Evolutionary conservation across 2,888 invertebrate genomes (phyloP).

Genomic region (Ceraclea dissimilis): DNA sequence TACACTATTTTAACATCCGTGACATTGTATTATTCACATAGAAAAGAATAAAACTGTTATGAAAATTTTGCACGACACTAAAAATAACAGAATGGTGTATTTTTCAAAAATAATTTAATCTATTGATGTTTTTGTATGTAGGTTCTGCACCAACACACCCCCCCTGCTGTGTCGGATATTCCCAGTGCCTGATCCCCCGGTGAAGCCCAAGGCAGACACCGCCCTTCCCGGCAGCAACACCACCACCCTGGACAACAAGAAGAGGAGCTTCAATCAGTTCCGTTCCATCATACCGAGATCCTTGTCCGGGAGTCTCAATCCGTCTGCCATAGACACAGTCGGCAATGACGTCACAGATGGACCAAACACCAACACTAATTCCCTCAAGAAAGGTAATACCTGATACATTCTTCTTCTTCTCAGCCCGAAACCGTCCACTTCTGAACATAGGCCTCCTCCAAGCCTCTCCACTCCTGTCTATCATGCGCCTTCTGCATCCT

Average conservation of each 20-base stretch:
- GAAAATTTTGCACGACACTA: too few relatives aligned
- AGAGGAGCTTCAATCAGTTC: conserved; percentile 63
- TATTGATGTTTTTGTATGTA: too few relatives aligned
- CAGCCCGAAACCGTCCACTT: too few relatives aligned
- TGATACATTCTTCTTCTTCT: too few relatives aligned
- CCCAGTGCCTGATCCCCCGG: conserved; percentile 58
- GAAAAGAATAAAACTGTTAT: too few relatives aligned
- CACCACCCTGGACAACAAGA: conserved; percentile 49
- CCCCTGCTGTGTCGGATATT: conserved; percentile 79
- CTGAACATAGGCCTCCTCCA: too few relatives aligned
- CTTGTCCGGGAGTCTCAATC: conserved; percentile 72
- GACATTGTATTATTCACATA: too few relatives aligned
- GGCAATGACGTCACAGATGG: conserved; percentile 26
- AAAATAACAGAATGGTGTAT: too few relatives aligned
- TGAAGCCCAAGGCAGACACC: conserved; percentile 12
- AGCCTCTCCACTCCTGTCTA: too few relatives aligned
- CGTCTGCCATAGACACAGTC: conserved; percentile 46
- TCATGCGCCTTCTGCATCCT: not conserved
- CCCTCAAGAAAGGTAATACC: conserved; percentile 28
- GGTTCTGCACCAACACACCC: conserved; percentile 65
- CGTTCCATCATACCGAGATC: conserved; percentile 88
- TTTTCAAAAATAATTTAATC: too few relatives aligned
- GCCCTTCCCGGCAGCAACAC: not conserved
- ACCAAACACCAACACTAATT: conserved; percentile 13
- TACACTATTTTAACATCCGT: too few relatives aligned